A percentile compares a stretch with the other conserved stretches of the same genome.
Evolutionary conservation across 2,113 vertebrate genomes (phyloP).

Genomic region (Oreochromis spilurus): DNA sequence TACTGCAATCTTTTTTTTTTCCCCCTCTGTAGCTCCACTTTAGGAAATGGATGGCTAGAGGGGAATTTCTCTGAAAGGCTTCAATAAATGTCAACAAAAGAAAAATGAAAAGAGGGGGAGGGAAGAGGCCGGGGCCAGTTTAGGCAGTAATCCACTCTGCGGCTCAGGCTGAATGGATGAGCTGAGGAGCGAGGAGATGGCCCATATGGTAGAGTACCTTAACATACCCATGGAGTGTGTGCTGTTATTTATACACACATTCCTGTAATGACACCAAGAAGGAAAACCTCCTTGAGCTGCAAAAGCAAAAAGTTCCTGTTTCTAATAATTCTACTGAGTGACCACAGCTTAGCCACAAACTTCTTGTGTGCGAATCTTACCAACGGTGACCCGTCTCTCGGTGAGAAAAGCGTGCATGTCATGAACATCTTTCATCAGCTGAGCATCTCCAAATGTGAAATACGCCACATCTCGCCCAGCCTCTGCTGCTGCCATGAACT

Average conservation of each 20-base stretch:
- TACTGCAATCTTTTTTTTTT: constrained; percentile 14
- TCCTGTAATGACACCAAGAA: constrained; percentile 21
- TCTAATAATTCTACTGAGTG: neutral
- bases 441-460: constrained; percentile 92
- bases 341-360: neutral
- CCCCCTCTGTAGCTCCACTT: constrained; percentile 54
- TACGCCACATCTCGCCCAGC: constrained; percentile 91
- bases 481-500: constrained; percentile 90
- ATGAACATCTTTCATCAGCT: constrained; percentile 89
- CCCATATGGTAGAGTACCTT: constrained; percentile 54
- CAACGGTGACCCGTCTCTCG: constrained; percentile 80
- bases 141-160: constrained; percentile 61
- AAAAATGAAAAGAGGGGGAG: constrained; percentile 58
- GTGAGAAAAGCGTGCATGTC: constrained; percentile 85
- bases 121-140: constrained; percentile 40
- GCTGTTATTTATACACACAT: constrained; percentile 30
- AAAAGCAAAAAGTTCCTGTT: neutral
- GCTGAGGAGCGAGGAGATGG: constrained; percentile 15
- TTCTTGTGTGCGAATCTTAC: constrained; percentile 68
- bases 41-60: constrained; percentile 70
- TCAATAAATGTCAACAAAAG: constrained; percentile 72
- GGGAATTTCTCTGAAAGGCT: constrained; percentile 71
- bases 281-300: neutral
- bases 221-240: constrained; percentile 26
- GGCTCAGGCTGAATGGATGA: constrained; percentile 45